A percentile compares a stretch with the other conserved stretches of the same genome.
Evolutionary conservation across 2,888 invertebrate genomes (phyloP).

Genomic region (Tortricodes alternella): DNA sequence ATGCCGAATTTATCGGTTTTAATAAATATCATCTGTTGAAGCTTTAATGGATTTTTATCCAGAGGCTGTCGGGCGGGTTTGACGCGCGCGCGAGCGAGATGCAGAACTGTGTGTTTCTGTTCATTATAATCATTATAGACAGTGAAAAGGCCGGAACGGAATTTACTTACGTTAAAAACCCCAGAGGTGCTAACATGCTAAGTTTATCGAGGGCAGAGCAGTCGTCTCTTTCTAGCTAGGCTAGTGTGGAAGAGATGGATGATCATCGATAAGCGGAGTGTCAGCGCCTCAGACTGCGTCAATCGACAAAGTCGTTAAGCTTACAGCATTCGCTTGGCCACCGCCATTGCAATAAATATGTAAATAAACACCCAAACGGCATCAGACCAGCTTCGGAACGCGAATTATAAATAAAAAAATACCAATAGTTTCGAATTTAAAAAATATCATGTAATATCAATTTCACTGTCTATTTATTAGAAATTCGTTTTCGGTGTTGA

Average conservation of each 20-base stretch:
- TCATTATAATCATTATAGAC: constrained; percentile 66
- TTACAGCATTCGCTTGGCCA: constrained; percentile 34
- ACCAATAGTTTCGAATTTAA: constrained; percentile 80
- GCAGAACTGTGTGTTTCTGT: constrained; percentile 19
- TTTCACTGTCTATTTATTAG: constrained; percentile 82
- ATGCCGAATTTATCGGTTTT: constrained; percentile 24
- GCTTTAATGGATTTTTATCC: constrained; percentile 15
- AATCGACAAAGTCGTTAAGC: constrained; percentile 36
- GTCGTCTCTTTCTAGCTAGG: constrained; percentile 4
- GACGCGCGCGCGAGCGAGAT: constrained; percentile 8
- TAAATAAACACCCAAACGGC: constrained; percentile 69
- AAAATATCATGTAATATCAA: constrained; percentile 77
- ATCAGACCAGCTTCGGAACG: constrained; percentile 68
- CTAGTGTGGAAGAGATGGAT: not conserved
- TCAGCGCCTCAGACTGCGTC: constrained; percentile 32
- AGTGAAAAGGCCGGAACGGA: constrained; percentile 66
- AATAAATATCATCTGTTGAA: constrained; percentile 12
- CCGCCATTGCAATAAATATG: constrained; percentile 75
- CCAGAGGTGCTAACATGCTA: not conserved
- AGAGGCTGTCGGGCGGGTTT: constrained; percentile 9
- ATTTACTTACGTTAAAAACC: constrained; percentile 21
- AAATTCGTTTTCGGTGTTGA: constrained; percentile 80
- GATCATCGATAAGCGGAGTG: not conserved
- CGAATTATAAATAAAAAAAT: constrained; percentile 54
- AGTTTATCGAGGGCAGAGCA: not conserved